phyloP scores from a whole-genome alignment of 2,113 vertebrate genomes.

The Amblyopsis rosae region DNA sequence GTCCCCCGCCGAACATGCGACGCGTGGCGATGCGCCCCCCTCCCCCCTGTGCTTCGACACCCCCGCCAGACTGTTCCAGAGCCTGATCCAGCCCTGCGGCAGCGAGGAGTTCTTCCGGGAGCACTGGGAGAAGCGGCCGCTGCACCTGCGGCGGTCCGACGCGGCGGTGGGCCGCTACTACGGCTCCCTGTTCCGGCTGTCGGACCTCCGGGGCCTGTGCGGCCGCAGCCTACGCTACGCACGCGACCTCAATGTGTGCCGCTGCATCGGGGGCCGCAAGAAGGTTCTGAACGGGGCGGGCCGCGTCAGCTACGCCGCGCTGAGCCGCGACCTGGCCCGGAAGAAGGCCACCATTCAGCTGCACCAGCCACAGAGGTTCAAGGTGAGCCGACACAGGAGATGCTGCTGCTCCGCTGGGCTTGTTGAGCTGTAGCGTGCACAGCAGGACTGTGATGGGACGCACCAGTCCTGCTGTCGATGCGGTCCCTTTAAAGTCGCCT shows the following conservation, averaged over 20 bases:
- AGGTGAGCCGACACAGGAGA: conserved; percentile 69
- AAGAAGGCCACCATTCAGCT: conserved; percentile 90
- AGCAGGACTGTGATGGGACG: no score
- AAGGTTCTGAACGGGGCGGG: conserved; percentile 84
- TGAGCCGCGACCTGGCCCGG: conserved; percentile 83
- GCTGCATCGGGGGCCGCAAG: conserved; percentile 82
- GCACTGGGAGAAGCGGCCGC: conserved; percentile 89
- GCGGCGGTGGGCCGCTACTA: conserved; percentile 72
- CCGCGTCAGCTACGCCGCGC: conserved; percentile 76
- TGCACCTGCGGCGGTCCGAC: conserved; percentile 81
- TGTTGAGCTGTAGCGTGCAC: no score
- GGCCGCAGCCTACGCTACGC: conserved; percentile 75
- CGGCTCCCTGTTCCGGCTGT: conserved; percentile 83
- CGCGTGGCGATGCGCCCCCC: rapidly evolving
- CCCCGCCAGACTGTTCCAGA: conserved; percentile 80
- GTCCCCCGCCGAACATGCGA: conserved; percentile 68
- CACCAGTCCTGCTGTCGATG: no score
- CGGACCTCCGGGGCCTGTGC: conserved; percentile 80
- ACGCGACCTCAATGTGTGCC: conserved; percentile 84
- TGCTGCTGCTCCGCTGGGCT: no score
- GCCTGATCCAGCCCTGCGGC: conserved; percentile 83
- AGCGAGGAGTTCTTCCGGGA: conserved; percentile 82
- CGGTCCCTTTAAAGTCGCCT: no score
- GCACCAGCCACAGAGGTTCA: conserved; percentile 93
- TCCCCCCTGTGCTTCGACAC: conserved; percentile 73